Evolutionary conservation across 2,888 invertebrate species (phyloP).

Genomic region (Tenthredo mesomela): DNA sequence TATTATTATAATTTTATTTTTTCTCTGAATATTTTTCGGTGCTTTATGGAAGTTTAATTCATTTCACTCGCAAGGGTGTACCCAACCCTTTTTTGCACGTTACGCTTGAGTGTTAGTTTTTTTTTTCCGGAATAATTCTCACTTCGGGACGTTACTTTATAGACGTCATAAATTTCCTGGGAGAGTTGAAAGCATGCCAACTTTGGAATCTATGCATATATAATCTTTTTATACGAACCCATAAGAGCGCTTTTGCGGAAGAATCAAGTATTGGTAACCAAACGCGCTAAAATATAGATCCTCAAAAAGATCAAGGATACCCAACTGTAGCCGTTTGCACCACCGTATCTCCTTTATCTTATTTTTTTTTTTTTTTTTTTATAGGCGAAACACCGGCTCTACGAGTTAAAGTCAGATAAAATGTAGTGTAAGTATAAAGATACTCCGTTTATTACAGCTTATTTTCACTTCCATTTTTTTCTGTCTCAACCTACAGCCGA

Average conservation of each 20-base stretch:
- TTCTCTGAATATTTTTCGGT: slow-evolving; percentile 3
- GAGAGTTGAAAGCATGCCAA: slow-evolving; percentile 62
- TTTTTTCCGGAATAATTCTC: slow-evolving; percentile 44
- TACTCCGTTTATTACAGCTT: slow-evolving; percentile 1
- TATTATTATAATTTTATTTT: slow-evolving; percentile 13
- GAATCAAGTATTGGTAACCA: slow-evolving; percentile 51
- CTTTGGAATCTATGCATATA: slow-evolving; percentile 63
- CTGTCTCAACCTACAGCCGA: not conserved
- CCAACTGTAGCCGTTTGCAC: slow-evolving; percentile 34
- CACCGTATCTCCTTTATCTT: slow-evolving; percentile 21
- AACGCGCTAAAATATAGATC: slow-evolving; percentile 48
- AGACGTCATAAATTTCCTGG: slow-evolving; percentile 62
- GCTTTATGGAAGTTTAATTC: slow-evolving; percentile 29
- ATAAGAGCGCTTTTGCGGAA: slow-evolving; percentile 36
- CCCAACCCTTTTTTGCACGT: slow-evolving; percentile 34
- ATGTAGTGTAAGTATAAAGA: not conserved
- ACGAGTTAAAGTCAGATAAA: slow-evolving; percentile 24
- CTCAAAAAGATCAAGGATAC: slow-evolving; percentile 44
- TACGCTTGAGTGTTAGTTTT: slow-evolving; percentile 27
- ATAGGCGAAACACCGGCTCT: slow-evolving; percentile 3
- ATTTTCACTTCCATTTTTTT: not conserved
- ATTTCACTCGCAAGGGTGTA: slow-evolving; percentile 37
- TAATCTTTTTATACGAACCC: slow-evolving; percentile 57
- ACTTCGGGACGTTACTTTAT: slow-evolving; percentile 60
- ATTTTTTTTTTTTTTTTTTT: slow-evolving; percentile 6